These are phyloP conservation scores for Ernsta delagoae DNA, from an alignment of 2,888 invertebrate genomes.

Conservation along the genomic window DNA sequence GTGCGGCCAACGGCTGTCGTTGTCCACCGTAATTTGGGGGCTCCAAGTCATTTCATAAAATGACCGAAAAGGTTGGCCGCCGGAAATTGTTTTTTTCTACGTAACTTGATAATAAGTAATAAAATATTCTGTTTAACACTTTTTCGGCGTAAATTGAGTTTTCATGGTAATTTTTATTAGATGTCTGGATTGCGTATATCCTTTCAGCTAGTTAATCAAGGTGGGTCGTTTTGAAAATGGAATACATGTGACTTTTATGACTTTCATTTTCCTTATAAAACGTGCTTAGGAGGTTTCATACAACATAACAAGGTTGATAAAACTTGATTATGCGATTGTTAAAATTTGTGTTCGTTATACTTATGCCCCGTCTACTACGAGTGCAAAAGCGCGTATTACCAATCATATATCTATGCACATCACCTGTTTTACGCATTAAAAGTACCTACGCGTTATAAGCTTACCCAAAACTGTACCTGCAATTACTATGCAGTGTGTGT, in stretches of 20 bases:
- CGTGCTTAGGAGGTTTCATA: background rate
- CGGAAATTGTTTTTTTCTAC: constrained; percentile 3
- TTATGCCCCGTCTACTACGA: no score
- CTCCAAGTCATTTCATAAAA: constrained; percentile 5
- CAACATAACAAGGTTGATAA: background rate
- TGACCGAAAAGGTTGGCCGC: background rate
- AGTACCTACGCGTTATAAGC: no score
- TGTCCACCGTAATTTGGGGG: background rate
- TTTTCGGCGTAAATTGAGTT: background rate
- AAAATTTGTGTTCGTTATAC: background rate
- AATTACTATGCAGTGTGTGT: no score
- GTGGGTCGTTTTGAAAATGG: no score
- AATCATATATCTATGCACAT: no score
- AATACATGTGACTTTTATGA: background rate
- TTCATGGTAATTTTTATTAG: constrained; percentile 3
- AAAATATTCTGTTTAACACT: background rate
- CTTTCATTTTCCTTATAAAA: background rate
- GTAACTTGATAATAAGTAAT: background rate
- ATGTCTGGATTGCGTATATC: background rate
- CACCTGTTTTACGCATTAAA: no score
- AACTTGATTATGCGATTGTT: background rate
- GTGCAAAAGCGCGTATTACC: no score
- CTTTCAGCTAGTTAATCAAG: constrained; percentile 1
- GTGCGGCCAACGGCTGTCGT: background rate
- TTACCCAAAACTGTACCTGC: no score